These are phyloP conservation scores for Philaethria dido DNA, from an alignment of 2,888 invertebrate genomes.

Conservation along the genomic window DNA sequence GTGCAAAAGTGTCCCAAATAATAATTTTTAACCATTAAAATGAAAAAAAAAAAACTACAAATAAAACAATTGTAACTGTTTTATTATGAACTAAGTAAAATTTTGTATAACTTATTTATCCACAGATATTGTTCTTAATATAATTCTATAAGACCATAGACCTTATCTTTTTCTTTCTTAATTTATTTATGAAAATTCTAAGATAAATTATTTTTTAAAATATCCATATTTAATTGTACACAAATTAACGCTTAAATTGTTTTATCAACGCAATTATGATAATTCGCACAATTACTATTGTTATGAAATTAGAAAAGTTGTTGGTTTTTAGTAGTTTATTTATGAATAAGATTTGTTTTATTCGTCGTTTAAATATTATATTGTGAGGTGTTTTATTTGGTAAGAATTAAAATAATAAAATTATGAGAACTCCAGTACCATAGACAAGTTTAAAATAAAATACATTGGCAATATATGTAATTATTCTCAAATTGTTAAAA, in stretches of 20 bases:
- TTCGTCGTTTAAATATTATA: neutral
- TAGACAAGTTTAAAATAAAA: neutral
- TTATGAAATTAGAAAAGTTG: conserved; percentile 45
- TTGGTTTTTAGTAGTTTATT: conserved; percentile 60
- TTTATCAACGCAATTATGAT: conserved; percentile 1
- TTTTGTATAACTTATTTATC: too few relatives aligned
- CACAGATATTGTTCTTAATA: too few relatives aligned
- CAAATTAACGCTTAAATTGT: conserved; percentile 4
- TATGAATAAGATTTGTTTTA: conserved; percentile 45
- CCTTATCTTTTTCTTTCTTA: too few relatives aligned
- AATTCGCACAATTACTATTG: conserved; percentile 22
- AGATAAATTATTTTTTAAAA: neutral
- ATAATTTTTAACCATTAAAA: neutral
- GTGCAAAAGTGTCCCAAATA: neutral
- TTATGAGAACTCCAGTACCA: neutral
- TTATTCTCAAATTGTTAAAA: too few relatives aligned
- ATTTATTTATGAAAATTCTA: conserved; percentile 6
- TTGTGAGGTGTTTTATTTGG: neutral
- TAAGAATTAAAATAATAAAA: neutral
- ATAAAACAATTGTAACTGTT: too few relatives aligned
- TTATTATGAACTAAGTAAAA: too few relatives aligned
- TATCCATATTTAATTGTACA: neutral
- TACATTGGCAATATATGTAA: too few relatives aligned
- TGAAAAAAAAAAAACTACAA: neutral
- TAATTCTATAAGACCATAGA: too few relatives aligned